These are phyloP conservation scores for Eulemur albifrons DNA, from an alignment of 2,797 vertebrate species.

Conservation along the genomic window DNA sequence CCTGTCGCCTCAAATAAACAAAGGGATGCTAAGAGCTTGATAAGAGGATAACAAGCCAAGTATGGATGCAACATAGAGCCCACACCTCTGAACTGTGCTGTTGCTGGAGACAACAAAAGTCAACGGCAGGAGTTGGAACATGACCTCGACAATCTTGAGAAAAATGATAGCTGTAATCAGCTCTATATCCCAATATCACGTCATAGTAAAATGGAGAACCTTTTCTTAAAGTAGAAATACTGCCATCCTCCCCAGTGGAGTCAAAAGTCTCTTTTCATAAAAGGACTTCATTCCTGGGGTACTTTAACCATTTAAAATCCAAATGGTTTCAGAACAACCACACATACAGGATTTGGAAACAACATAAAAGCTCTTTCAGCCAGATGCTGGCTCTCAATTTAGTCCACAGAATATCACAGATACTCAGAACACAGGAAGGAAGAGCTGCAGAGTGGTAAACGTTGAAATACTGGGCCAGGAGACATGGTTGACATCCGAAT, in stretches of 20 bases:
- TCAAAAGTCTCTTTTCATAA: not conserved
- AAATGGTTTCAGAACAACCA: not conserved
- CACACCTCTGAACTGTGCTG: constrained; percentile 56
- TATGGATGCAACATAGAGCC: constrained; percentile 78
- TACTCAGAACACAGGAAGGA: too few relatives aligned
- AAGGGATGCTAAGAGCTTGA: constrained; percentile 88
- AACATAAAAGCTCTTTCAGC: not conserved
- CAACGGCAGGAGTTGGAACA: not conserved
- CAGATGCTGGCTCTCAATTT: not conserved
- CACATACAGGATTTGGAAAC: not conserved
- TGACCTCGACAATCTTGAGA: not conserved
- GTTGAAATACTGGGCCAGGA: not conserved
- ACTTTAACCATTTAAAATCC: not conserved
- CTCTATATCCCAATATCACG: too few relatives aligned
- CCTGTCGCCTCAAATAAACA: constrained; percentile 89
- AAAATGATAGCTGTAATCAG: fast-evolving
- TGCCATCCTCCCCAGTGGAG: not conserved
- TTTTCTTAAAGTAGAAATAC: not conserved
- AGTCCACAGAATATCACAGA: not conserved
- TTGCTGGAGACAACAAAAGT: constrained; percentile 43
- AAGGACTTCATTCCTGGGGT: not conserved
- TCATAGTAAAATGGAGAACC: not conserved
- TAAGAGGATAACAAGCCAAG: constrained; percentile 87
- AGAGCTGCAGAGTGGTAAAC: not conserved
- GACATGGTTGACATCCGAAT: not conserved